These are phyloP conservation scores for Coelopa frigida DNA, from an alignment of 1,140 invertebrate species.

Conservation along the genomic window DNA sequence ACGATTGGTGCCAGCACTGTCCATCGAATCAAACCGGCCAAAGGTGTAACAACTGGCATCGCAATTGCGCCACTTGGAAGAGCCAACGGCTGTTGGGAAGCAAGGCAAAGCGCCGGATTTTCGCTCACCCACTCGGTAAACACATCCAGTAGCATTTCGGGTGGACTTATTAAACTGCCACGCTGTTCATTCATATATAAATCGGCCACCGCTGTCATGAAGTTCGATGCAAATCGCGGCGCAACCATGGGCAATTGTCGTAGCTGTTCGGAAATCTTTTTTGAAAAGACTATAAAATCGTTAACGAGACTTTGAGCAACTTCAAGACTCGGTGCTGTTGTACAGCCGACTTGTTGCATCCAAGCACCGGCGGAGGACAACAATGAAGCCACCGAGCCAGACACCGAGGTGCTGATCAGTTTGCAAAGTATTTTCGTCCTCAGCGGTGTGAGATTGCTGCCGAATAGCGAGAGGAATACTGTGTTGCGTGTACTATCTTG, in stretches of 20 bases:
- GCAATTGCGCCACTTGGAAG: conserved; percentile 69
- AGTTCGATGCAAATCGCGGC: conserved; percentile 66
- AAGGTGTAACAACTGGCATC: conserved; percentile 73
- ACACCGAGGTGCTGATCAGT: conserved; percentile 69
- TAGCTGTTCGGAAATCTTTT: conserved; percentile 56
- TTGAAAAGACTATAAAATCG: conserved; percentile 68
- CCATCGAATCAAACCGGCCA: conserved; percentile 68
- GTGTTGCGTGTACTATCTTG: conserved; percentile 70
- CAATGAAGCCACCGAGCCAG: conserved; percentile 61
- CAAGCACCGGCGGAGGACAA: conserved; percentile 72
- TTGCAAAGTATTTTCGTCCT: conserved; percentile 66
- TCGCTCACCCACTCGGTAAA: conserved; percentile 60
- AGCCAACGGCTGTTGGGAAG: conserved; percentile 61
- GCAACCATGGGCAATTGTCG: conserved; percentile 61
- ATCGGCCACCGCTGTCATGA: conserved; percentile 72
- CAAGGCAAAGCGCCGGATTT: conserved; percentile 61
- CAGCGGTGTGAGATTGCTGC: conserved; percentile 56
- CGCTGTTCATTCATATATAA: conserved; percentile 54
- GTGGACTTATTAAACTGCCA: conserved; percentile 44
- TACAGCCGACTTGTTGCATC: conserved; percentile 75
- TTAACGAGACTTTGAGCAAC: conserved; percentile 67
- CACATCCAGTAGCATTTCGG: conserved; percentile 54
- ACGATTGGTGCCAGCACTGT: conserved; percentile 57
- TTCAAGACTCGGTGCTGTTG: conserved; percentile 61
- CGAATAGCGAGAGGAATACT: conserved; percentile 70